Evolutionary conservation across 2,888 invertebrate genomes (phyloP).

Genomic region (Cremastinae sp.): DNA sequence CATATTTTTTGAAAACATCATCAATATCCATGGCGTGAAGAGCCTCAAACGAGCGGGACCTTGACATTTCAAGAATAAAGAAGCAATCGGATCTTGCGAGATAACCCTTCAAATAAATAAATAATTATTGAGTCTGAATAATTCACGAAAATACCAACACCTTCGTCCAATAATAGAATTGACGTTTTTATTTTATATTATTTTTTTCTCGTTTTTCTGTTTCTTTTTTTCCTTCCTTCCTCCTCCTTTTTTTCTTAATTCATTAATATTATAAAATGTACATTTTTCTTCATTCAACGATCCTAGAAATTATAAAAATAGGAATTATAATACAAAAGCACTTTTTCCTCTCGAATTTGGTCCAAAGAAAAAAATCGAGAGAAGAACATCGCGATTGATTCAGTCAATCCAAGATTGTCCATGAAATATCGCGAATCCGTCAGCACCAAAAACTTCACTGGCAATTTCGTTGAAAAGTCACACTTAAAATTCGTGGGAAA

Average conservation of each 20-base stretch:
- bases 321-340: constrained; percentile 64
- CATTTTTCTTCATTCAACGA: constrained; percentile 60
- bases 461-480: constrained; percentile 9
- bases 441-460: constrained; percentile 47
- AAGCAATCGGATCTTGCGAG: constrained; percentile 54
- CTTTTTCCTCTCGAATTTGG: constrained; percentile 21
- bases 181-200: neutral
- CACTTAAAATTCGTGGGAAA: no score
- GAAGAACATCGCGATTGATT: constrained; percentile 35
- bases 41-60: constrained; percentile 59
- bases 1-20: constrained; percentile 22
- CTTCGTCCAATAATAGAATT: neutral
- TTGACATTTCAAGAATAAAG: constrained; percentile 69
- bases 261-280: constrained; percentile 62
- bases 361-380: constrained; percentile 20
- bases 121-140: constrained; percentile 47
- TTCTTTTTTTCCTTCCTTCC: constrained; percentile 31
- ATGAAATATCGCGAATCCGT: constrained; percentile 37
- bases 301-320: constrained; percentile 53
- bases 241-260: constrained; percentile 24
- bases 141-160: constrained; percentile 11
- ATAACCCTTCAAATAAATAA: constrained; percentile 46
- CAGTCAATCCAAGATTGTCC: constrained; percentile 47
- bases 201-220: constrained; percentile 6
- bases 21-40: constrained; percentile 12